Evolutionary conservation across 2,113 vertebrate genomes (phyloP), one percentile per base, ranked within the genome.

Genomic region (Anolis carolinensis): DNA sequence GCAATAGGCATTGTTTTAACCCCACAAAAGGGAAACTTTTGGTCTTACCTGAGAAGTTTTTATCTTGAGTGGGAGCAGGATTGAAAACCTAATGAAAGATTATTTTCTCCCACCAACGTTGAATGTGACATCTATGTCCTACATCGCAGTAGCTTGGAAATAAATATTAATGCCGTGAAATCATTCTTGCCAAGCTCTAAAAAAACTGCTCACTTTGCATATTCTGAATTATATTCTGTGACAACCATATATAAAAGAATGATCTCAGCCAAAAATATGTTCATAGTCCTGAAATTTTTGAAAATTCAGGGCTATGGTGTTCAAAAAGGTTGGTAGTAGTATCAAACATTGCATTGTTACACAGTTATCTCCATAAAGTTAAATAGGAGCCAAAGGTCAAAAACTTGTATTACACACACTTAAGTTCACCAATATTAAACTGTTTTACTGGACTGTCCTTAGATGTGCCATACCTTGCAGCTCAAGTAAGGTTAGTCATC

Each of bases 21-120:
- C 21, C 7, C 6, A 11, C 21, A 44, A n/a, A 23, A 8, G 52
- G 36, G 30, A 62, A 7, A 21, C 36, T 27, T 36, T 36, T 77
- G 21, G 23, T 71, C 27, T 80, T 86, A 85, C 76, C 50, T 83
- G 81, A 83, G 6, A 83, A 5, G 32, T 63, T 27, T 84, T 30
- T 86, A 73, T 48, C 32, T 13, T 86, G 39, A 80, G 27, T 71
- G 80, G n/a, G 8, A 55, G n/a, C 30, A 68, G 20, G 11, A 2
- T 44, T 73, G 18, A 80, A 86, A 71, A 13, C 30, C 5, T 73
- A 71, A 63, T 32, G 34, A 84, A 84, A 84, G 21, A 30, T 65
- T 7, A 18, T 80, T 86, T 80, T 20, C n/a, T 81, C 70, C 55
- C 34, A 27, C 27, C 44, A 77, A 30, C 30, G 1, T 36, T 48